phyloP scores from a whole-genome alignment of 2,113 vertebrate species.

The Ophiodon elongatus region DNA sequence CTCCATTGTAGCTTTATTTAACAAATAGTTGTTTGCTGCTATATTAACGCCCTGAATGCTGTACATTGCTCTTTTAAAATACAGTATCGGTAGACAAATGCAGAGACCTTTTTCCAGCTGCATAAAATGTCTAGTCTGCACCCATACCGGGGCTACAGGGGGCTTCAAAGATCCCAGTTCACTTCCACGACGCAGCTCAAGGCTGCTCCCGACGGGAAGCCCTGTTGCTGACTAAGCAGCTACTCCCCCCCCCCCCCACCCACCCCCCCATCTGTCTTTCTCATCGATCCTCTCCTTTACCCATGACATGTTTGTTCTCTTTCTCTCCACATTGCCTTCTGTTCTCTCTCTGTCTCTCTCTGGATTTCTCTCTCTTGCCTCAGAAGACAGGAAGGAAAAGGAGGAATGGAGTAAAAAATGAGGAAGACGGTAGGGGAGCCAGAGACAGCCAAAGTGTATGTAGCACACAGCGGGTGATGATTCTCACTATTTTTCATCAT shows the following conservation, averaged over 20 bases:
- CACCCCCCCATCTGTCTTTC: conserved; percentile 58
- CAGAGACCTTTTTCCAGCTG: background rate
- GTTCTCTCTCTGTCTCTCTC: conserved; percentile 26
- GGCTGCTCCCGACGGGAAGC: conserved; percentile 43
- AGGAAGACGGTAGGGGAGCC: conserved; percentile 13
- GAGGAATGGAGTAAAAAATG: conserved; percentile 18
- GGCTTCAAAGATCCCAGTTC: conserved; percentile 36
- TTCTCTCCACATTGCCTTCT: conserved; percentile 43
- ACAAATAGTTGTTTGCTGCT: too few relatives aligned
- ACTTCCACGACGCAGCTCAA: conserved; percentile 19
- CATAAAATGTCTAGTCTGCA: background rate
- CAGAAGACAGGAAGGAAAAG: conserved; percentile 10
- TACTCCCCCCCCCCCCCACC: conserved; percentile 4
- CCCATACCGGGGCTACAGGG: conserved; percentile 5
- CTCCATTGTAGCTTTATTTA: too few relatives aligned
- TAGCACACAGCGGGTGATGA: conserved; percentile 58
- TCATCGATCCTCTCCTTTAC: conserved; percentile 65
- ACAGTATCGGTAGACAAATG: background rate
- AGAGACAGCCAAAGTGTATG: conserved; percentile 16
- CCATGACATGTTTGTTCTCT: conserved; percentile 55
- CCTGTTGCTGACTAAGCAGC: conserved; percentile 69
- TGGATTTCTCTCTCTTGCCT: conserved; percentile 29
- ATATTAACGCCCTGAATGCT: too few relatives aligned
- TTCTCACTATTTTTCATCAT: conserved; percentile 47
- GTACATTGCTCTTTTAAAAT: too few relatives aligned